Evolutionary conservation across 1,140 invertebrate genomes (phyloP), one percentile per base, ranked within the genome.

Genomic region (Battus philenor): DNA sequence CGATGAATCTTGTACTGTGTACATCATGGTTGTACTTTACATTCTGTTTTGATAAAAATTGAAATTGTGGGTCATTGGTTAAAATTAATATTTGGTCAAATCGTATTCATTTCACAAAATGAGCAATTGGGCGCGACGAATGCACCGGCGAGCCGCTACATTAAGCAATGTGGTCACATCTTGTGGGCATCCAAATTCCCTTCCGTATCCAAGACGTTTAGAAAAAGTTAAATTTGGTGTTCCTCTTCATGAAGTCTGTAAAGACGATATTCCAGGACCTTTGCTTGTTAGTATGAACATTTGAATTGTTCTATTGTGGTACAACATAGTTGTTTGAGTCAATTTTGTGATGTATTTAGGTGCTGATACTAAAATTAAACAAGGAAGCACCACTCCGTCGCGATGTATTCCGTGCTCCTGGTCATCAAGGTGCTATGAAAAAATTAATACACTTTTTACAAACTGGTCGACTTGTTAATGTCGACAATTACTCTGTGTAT

Each of bases 401-500:
- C 65, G 95, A 98, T 88, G 95, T 98, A 11, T 98, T 98, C 84
- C 90, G 96, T 43, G 96, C 96, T 12, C 96, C 96, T 6, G 96
- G 96, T 0, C 95, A 98, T 77, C 95, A 97, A 79, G 94, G 93
- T 15, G 95, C 97, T 59, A 97, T 98, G 91, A 97, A 98, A 74
- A 97, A 98, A 75, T 90, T 99, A 0, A 96, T 97, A 51, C 96
- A 98, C 78, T 97, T 98, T 68, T 89, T 94, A 49, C 95, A 98
- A 81, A 95, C 97, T 56, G 98, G 98, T 7, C 91, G 97, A 49
- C 90, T 98, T 53, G 95, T 99, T n/a, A 98, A 98, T 79, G 97
- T 98, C 68, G 94, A 97, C 68, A 97, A 98, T 79, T 99, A 97
- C 79, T 98, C 95, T 54, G 97, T 99, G 41, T 98, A 99, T 86